Base-by-base conservation (phyloP, 2,888 invertebrate genomes). In the Syrphus vitripennis region DNA sequence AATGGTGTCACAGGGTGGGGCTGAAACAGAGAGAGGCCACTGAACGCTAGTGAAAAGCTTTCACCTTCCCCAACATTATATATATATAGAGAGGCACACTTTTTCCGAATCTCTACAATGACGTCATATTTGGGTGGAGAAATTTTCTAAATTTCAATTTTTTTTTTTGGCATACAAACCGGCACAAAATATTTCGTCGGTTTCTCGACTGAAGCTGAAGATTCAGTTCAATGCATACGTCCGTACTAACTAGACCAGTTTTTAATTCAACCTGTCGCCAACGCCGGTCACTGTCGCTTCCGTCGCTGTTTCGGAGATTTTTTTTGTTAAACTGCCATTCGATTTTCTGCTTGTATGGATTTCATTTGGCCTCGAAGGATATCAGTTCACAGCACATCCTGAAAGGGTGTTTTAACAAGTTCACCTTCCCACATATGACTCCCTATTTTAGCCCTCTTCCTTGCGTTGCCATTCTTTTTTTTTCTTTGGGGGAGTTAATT, bases 191-290 rank as follows among this genome's bases (percentile, higher is more conserved):
- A 53, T 70, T 69, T 65, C 50, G 29, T 42, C 65, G 74, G 3
- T 61, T 71, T 50, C 61, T 70, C 71, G 67, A 67, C 63, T n/a
- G n/a, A n/a, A 69, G 40, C 40, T 40, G 7, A 29, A 31, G 81
- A 82, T 74, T 82, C 86, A 86, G 86, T 86, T 82, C 63, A 82
- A 74, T 82, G 77, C 74, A 86, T 70, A 82, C 86, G 57, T 74
- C 74, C 82, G 74, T 82, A 70, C 74, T 53, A 40, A 61, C 24
- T 61, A 77, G 76, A 72, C 63, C 42, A 19, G 29, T 16, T 29
- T 29, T 45, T 45, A 45, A n/a, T 65, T 70, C 67, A 31, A n/a
- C 37, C 31, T 53, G 10, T 55, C 14, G 29, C 31, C 34, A 26
- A 42, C 63, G 42, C 12, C 50, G 40, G 59, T 42, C 26, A 63